Evolutionary conservation across 2,113 vertebrate genomes (phyloP), one percentile per base, ranked within the genome.

Genomic region (Corythaeola cristata): DNA sequence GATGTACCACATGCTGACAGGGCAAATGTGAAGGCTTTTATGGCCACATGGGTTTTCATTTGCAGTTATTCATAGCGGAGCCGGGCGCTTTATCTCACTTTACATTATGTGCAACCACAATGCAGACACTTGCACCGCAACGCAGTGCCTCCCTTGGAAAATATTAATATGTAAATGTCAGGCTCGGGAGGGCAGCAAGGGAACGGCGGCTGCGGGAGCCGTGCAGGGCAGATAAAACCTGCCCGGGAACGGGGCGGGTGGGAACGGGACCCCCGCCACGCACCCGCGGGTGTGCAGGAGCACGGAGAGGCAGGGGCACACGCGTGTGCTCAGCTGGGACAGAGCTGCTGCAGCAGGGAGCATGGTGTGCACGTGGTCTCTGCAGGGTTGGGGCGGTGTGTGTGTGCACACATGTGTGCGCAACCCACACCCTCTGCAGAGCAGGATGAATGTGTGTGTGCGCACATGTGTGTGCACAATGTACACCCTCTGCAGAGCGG

Each of bases 121-220:
- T 92, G 96, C 97, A 97, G 97, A 96, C 97, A 81, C 98, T 96
- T 76, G 97, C 96, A 94, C 96, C 73, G 58, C 94, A 91, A 77
- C 50, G 81, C 91, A 22, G 71, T 50, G 90, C 96, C 97, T 98
- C 97, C 96, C 96, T 33, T 41, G 60, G 97, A 97, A 97, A 97
- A 98, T 97, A 98, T 98, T 98, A 97, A 98, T 97, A 98, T 97
- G 97, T 97, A 98, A 98, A 98, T 97, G 98, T 97, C 97, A 97
- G 94, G 93, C 97, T 97, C 76, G 15, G 52, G 95, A 97, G 98
- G 94, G 97, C 98, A 96, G 97, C 47, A 22, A 81, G 92, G 96
- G 96, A 97, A 88, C 24, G 55, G 89, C 73, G 27, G 60, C 74
- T 76, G 88, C 30, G 26, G 77, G 95, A 76, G 63, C 96, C 85